A percentile compares a stretch with the other conserved stretches of the same genome.
Evolutionary conservation across 1,140 invertebrate genomes (phyloP).

Genomic region (Littorina saxatilis): DNA sequence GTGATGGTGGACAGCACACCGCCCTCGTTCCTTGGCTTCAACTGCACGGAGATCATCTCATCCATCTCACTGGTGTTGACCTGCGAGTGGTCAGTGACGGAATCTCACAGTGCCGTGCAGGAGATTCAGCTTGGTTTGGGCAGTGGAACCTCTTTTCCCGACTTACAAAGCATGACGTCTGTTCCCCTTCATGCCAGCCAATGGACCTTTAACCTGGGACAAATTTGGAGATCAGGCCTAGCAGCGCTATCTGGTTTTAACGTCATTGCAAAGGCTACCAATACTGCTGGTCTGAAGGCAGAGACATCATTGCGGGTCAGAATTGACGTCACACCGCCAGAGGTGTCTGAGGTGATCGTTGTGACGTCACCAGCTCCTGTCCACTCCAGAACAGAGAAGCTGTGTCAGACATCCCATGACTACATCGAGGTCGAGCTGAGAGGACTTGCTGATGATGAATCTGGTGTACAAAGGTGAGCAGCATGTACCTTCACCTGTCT

Average conservation of each 20-base stretch:
- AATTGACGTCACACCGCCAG: constrained; percentile 46
- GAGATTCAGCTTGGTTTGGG: constrained; percentile 6
- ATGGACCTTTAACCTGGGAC: not conserved
- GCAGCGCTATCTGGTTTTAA: constrained; percentile 43
- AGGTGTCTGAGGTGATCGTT: constrained; percentile 35
- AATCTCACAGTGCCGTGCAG: not conserved
- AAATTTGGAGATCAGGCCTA: not conserved
- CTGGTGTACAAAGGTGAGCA: constrained; percentile 43
- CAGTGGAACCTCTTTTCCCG: not conserved
- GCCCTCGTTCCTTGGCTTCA: not conserved
- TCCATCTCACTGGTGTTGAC: not conserved
- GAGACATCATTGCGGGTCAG: constrained; percentile 22
- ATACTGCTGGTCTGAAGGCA: constrained; percentile 34
- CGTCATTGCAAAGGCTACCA: constrained; percentile 43
- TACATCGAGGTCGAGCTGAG: constrained; percentile 41
- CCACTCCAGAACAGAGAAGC: constrained; percentile 1
- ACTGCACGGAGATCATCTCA: constrained; percentile 11
- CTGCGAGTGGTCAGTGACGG: not conserved
- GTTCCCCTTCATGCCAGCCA: not conserved
- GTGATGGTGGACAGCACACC: not conserved
- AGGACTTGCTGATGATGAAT: constrained; percentile 39
- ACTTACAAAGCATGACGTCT: constrained; percentile 14
- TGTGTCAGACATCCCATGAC: constrained; percentile 46
- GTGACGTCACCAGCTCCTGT: constrained; percentile 34
- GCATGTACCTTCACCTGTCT: not conserved